A percentile compares a stretch with the other conserved stretches of the same genome.
Evolutionary conservation across 2,113 vertebrate species (phyloP).

Genomic region (Synchiropus splendidus): DNA sequence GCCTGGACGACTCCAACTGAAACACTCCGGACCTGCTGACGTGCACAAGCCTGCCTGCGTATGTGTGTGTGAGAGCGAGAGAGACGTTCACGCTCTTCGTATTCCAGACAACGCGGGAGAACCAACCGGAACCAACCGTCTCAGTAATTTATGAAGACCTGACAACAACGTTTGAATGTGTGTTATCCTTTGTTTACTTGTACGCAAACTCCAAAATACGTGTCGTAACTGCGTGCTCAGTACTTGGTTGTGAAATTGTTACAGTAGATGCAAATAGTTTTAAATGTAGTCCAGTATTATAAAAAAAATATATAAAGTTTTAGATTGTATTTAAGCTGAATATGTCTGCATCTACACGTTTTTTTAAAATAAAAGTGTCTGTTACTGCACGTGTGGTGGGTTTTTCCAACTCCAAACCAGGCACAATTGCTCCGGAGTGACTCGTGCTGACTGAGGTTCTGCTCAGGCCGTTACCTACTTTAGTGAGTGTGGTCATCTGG

Average conservation of each 20-base stretch:
- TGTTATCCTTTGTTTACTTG: constrained; percentile 58
- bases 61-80: too few relatives aligned
- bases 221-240: constrained; percentile 58
- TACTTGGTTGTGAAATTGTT: constrained; percentile 53
- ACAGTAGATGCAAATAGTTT: constrained; percentile 60
- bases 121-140: too few relatives aligned
- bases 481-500: too few relatives aligned
- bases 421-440: too few relatives aligned
- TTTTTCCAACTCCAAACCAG: not conserved
- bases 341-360: constrained; percentile 57
- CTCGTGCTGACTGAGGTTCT: too few relatives aligned
- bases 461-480: too few relatives aligned
- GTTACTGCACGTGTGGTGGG: constrained; percentile 25
- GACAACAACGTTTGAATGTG: constrained; percentile 34
- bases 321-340: constrained; percentile 76
- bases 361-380: constrained; percentile 66
- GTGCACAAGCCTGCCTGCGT: constrained; percentile 8
- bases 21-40: constrained; percentile 32
- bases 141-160: constrained; percentile 59
- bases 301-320: constrained; percentile 55
- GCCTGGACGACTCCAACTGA: constrained; percentile 85
- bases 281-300: constrained; percentile 60
- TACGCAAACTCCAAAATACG: constrained; percentile 47
- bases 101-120: too few relatives aligned
- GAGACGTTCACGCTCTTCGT: too few relatives aligned